Base-by-base conservation (phyloP, 2,113 vertebrate genomes). In the Synchiropus splendidus region DNA sequence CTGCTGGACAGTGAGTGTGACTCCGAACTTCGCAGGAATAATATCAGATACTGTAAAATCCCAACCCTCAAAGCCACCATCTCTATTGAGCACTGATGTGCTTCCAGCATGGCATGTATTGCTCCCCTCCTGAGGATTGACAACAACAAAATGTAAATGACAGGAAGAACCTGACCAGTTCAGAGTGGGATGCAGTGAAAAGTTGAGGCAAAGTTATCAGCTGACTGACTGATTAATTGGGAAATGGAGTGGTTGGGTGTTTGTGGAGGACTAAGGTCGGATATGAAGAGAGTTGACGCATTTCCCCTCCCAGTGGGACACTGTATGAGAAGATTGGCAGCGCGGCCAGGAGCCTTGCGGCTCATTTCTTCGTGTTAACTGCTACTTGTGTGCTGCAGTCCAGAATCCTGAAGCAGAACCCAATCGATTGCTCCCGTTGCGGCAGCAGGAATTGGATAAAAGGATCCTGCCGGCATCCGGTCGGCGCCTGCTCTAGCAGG, bases 1-100 rank as follows among this genome's bases (percentile, higher is more conserved):
- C 65, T 80, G 75, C 83, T 83, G 85, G 86, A 85, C 87, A 86
- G 85, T 89, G 92, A 92, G 89, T 92, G 92, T 89, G 90, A 94
- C 93, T 93, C 92, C 88, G 89, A 92, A 92, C 92, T 90, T 91
- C 90, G 92, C 85, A 86, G 60, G 83, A 87, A 87, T 32, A 91
- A 91, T 89, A 88, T 88, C 87, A 83, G 80, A 84, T 79, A 87
- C 52, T 88, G 88, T 92, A 89, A 86, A 92, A 90, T 87, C 83
- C 82, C 10, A 84, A 79, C 88, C 90, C 85, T 90, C 87, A 88
- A 27, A 27, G 21, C 21, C 21, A 27, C 8, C 21, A 5, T 27
- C 21, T 5, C 21, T 4, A n/a, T n/a, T n/a, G n/a, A n/a, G n/a
- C n/a, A n/a, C n/a, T n/a, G n/a, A n/a, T n/a, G n/a, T n/a, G n/a